Base-by-base conservation (phyloP, 37 sponge, comb jelly and placozoan genomes). In the Aplysina aerophoba region DNA sequence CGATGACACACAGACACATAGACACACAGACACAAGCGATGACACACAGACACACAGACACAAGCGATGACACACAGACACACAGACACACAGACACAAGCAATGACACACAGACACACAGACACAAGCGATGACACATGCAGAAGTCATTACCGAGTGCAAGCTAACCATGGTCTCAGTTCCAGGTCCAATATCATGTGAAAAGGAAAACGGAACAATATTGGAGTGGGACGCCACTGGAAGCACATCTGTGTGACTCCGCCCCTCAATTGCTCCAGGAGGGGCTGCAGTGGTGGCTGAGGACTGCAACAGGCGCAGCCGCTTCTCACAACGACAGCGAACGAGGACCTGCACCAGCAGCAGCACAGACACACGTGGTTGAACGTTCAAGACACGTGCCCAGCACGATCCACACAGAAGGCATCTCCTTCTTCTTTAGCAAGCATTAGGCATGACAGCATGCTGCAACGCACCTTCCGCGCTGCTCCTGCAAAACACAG, bases 401-500 rank as follows among this genome's bases (percentile, higher is more conserved):
- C 50, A 44, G 6, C 50, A 44, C 8, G 6, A 3, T 11, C 50
- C 8, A 8, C 50, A 44, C 50, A 44, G n/a, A n/a, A n/a, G n/a
- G 8, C 50, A 44, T 8, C 3, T 8, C 50, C 50, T 11, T 8
- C 50, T 11, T 44, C 50, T 8, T 11, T 8, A 11, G 50, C 50
- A 44, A 44, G 8, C 50, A 44, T 8, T 11, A 8, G 8, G 50
- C 50, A 44, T 44, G 6, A 44, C 50, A 44, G 8, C 22, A 89
- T n/a, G n/a, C n/a, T n/a, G n/a, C n/a, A 27, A 33, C 85, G 19
- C 21, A 92, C 91, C 86, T 81, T 93, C 84, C 94, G 90, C 15
- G 88, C 96, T 28, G 94, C 93, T 34, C 87, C 72, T 8, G 93
- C 86, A 85, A 95, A 95, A 44, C 86, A 55, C 25, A 50, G 30